These are phyloP conservation scores for Holothuria glaberrima DNA, from an alignment of 35 echinoderm and acorn worm genomes.

Conservation along the genomic window DNA sequence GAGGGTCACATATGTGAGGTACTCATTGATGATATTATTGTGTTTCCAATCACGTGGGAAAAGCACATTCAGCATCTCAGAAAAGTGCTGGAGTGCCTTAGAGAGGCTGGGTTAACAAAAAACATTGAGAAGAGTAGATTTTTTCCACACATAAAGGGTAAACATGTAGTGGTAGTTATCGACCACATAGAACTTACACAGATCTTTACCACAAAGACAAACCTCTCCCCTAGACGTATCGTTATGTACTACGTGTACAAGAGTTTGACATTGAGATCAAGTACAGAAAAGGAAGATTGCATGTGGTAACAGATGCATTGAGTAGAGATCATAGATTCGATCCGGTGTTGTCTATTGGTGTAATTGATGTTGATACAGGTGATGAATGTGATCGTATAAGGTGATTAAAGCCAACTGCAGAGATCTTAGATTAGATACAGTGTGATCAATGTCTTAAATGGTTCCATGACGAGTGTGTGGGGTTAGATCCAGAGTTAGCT, in stretches of 20 bases:
- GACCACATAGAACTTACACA: conserved; percentile 67
- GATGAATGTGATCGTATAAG: conserved; percentile 15
- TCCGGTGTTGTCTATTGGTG: conserved; percentile 1
- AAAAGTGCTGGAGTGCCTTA: conserved; percentile 13
- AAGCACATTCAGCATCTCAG: conserved; percentile 3
- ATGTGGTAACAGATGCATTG: conserved; percentile 48
- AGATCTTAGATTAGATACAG: conserved; percentile 44
- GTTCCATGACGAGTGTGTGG: conserved; percentile 41
- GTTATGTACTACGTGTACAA: conserved; percentile 63
- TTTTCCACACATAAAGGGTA: conserved; percentile 55
- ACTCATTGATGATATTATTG: conserved; percentile 28
- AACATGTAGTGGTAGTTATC: conserved; percentile 35
- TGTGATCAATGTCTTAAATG: conserved; percentile 39
- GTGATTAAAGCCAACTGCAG: conserved; percentile 2
- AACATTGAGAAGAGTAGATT: conserved; percentile 22
- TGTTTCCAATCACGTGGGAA: conserved; percentile 19
- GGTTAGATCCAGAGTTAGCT: not conserved
- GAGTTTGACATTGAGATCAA: conserved; percentile 50
- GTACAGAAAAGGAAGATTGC: conserved; percentile 45
- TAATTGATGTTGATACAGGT: conserved; percentile 34
- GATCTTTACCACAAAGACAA: conserved; percentile 49
- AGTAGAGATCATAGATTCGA: conserved; percentile 6
- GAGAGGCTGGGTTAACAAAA: not conserved
- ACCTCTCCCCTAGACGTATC: conserved; percentile 25
- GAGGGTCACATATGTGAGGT: conserved; percentile 30